Percentiles rank a stretch among this genome's conserved stretches.
Conservation (phyloP, 2,888 invertebrate genomes). For the Drosophila anomalipes region DNA sequence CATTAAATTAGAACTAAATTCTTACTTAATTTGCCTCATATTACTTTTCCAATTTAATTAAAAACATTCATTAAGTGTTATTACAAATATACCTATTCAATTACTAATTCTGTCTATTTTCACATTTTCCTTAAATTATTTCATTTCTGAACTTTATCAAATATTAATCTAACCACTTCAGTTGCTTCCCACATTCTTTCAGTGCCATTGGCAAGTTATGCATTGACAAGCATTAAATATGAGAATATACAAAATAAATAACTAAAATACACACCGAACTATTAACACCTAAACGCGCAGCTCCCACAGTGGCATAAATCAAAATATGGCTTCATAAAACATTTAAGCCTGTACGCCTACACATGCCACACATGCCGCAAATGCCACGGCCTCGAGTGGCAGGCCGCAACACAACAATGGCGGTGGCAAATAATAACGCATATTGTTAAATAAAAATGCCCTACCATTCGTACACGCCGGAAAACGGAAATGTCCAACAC, state of each 20-base stretch:
- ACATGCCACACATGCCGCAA: conserved; percentile 21
- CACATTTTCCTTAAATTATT: background rate
- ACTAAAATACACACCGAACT: conserved; percentile 52
- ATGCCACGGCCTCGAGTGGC: conserved; percentile 12
- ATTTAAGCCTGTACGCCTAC: conserved; percentile 54
- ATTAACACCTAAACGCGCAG: conserved; percentile 72
- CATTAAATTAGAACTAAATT: background rate
- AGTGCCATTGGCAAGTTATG: conserved; percentile 32
- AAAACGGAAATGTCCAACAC: conserved; percentile 67
- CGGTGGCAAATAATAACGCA: conserved; percentile 46
- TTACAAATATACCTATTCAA: background rate
- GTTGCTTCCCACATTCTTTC: background rate
- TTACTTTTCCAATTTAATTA: background rate
- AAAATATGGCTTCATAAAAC: conserved; percentile 76
- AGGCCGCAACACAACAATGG: conserved; percentile 25
- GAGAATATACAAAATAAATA: conserved; percentile 4
- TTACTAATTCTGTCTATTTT: background rate
- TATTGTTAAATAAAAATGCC: conserved; percentile 71
- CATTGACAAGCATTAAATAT: conserved; percentile 44
- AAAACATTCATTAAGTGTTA: background rate
- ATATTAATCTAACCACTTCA: background rate
- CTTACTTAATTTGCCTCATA: background rate
- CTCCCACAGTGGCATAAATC: conserved; percentile 55
- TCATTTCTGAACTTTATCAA: background rate
- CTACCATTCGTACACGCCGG: conserved; percentile 53